phyloP scores from a whole-genome alignment of 2,888 invertebrate species.

The Oxytorus armatus region DNA sequence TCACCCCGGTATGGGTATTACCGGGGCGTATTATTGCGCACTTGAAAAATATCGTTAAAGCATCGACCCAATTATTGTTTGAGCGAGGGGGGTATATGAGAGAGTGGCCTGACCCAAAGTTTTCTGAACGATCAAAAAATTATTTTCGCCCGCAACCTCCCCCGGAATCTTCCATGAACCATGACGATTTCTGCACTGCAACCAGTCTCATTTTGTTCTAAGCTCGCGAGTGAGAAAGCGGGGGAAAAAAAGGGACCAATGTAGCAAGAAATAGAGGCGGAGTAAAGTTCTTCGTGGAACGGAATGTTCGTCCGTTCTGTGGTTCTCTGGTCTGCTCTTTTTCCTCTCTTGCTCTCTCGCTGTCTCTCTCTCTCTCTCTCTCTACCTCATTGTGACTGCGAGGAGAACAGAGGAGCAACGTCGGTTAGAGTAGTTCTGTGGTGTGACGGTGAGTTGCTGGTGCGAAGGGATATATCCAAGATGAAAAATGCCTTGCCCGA shows the following conservation, averaged over 20 bases:
- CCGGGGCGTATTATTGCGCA: conserved; percentile 18
- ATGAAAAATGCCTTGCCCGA: conserved; percentile 77
- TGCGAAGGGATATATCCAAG: conserved; percentile 70
- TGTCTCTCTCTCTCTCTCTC: not conserved
- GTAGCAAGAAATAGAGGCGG: conserved; percentile 40
- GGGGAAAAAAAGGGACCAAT: conserved; percentile 21
- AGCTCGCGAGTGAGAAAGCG: conserved; percentile 40
- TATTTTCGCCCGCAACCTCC: not conserved
- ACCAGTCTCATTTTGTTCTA: conserved; percentile 22
- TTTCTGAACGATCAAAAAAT: not conserved
- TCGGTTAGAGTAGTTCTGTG: conserved; percentile 46
- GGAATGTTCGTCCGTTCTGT: conserved; percentile 49
- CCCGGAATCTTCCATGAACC: not conserved
- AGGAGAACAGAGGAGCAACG: conserved; percentile 47
- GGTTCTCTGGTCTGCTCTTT: conserved; percentile 29
- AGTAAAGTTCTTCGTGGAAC: conserved; percentile 57
- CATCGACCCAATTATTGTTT: conserved; percentile 5
- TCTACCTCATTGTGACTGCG: conserved; percentile 24
- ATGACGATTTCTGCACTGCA: not conserved
- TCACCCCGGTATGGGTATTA: not conserved
- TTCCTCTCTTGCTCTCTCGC: not conserved
- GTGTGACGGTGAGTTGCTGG: conserved; percentile 69
- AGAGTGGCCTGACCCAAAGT: too few species aligned
- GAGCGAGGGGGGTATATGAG: too few species aligned
- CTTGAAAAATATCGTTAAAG: conserved; percentile 30